Evolutionary conservation across 2,888 invertebrate genomes (phyloP).

Genomic region (Lasioglossum figueresi): DNA sequence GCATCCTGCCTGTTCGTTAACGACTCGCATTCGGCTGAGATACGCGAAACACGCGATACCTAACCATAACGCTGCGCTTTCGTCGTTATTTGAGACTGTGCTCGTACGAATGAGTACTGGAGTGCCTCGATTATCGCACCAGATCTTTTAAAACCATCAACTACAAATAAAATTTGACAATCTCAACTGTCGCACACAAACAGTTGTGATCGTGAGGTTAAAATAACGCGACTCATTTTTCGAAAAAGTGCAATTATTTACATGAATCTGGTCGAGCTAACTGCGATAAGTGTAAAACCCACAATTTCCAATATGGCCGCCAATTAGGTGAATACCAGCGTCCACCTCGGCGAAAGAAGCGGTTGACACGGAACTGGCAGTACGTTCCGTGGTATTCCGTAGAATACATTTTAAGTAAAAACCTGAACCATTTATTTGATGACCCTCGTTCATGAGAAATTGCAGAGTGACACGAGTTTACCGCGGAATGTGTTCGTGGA

Average conservation of each 20-base stretch:
- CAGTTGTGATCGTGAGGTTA: too few species aligned
- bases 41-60: background rate
- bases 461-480: background rate
- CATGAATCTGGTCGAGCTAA: background rate
- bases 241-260: background rate
- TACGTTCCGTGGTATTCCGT: background rate
- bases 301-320: background rate
- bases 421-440: background rate
- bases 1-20: constrained; percentile 31
- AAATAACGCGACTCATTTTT: background rate
- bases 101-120: background rate
- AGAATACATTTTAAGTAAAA: background rate
- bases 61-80: background rate
- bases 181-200: too few species aligned
- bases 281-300: background rate
- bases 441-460: background rate
- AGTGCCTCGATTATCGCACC: background rate
- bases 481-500: background rate
- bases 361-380: background rate
- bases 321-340: background rate
- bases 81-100: background rate
- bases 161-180: too few species aligned
- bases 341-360: background rate
- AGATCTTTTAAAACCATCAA: background rate
- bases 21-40: background rate